These are phyloP conservation scores for Battus philenor DNA, from an alignment of 1,140 invertebrate species.

Conservation along the genomic window DNA sequence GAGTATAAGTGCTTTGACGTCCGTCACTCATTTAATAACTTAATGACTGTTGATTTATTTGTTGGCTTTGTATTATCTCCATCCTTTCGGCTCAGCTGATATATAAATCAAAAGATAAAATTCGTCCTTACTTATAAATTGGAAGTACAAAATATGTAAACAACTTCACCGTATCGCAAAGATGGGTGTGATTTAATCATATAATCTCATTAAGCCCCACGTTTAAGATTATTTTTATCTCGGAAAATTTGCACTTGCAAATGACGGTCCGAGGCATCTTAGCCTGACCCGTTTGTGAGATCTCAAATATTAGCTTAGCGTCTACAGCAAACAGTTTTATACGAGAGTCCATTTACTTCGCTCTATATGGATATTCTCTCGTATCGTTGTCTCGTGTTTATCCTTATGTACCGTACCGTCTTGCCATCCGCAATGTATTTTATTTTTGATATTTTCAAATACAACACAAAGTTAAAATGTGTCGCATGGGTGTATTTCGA, in stretches of 20 bases:
- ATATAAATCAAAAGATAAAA: constrained; percentile 14
- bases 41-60: constrained; percentile 6
- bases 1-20: background rate
- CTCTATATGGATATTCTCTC: constrained; percentile 38
- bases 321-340: constrained; percentile 59
- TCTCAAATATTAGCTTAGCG: constrained; percentile 61
- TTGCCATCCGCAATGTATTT: background rate
- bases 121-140: constrained; percentile 9
- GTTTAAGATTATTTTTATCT: constrained; percentile 69
- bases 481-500: too few species aligned
- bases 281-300: constrained; percentile 59
- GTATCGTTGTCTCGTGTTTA: too few species aligned
- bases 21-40: background rate
- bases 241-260: constrained; percentile 68
- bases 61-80: constrained; percentile 4
- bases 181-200: constrained; percentile 32
- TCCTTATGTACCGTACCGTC: background rate
- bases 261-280: constrained; percentile 51
- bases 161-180: constrained; percentile 26
- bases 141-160: constrained; percentile 1
- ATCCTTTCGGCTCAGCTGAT: constrained; percentile 2
- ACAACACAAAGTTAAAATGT: too few species aligned
- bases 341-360: constrained; percentile 51
- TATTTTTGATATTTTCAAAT: background rate
- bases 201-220: constrained; percentile 56